Conservation (phyloP, 2,113 vertebrate species). For the Melanotaenia duboulayi region DNA sequence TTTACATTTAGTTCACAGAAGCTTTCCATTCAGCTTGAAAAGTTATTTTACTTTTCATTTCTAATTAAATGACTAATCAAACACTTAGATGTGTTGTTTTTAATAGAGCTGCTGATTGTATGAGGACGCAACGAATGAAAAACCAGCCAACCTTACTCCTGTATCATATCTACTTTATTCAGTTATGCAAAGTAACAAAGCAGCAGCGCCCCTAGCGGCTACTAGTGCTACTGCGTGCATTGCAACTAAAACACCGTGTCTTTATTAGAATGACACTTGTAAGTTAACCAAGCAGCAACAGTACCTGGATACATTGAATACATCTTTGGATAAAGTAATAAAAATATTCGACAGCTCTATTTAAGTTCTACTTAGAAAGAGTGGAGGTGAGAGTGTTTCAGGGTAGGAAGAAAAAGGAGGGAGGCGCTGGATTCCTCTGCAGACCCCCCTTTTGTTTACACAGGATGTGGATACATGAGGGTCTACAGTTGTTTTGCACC, state of each 20-base stretch:
- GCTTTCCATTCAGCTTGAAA: too few species aligned
- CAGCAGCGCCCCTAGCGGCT: conserved; percentile 21
- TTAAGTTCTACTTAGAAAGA: neutral
- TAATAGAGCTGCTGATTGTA: too few species aligned
- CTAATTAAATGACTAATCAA: too few species aligned
- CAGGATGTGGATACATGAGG: neutral
- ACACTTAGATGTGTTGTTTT: too few species aligned
- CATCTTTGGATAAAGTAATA: neutral
- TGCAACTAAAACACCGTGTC: neutral
- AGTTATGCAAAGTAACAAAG: neutral
- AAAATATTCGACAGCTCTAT: neutral
- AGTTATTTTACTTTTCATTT: too few species aligned
- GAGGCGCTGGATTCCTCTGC: neutral
- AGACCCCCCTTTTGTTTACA: conserved; percentile 31
- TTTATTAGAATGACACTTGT: too few species aligned
- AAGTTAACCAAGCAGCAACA: neutral
- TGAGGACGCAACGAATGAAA: neutral
- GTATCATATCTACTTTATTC: neutral
- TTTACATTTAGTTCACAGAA: too few species aligned
- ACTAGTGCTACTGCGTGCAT: accelerated
- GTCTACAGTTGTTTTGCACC: neutral
- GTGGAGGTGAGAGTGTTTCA: neutral
- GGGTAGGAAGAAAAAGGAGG: neutral
- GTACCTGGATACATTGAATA: neutral
- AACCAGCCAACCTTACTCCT: neutral